Evolutionary conservation across 2,113 vertebrate species (phyloP).

Genomic region (Myanophis thanlyinensis): DNA sequence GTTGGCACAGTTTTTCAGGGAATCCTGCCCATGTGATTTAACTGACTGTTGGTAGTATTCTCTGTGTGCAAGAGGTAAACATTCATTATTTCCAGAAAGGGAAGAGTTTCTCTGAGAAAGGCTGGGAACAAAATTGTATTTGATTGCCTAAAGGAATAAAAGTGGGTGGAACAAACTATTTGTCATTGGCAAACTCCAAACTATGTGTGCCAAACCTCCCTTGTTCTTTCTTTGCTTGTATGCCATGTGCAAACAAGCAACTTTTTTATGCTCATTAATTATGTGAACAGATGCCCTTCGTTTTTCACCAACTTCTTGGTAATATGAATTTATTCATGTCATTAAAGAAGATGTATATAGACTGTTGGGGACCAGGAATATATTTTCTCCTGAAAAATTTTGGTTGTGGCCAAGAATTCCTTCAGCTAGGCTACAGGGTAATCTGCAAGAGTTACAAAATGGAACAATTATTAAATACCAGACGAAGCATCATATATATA

Average conservation of each 20-base stretch:
- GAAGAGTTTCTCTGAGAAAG: neutral
- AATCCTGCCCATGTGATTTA: conserved; percentile 1
- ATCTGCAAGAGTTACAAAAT: neutral
- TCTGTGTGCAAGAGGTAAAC: neutral
- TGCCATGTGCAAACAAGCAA: neutral
- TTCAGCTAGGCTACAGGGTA: neutral
- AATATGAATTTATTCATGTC: neutral
- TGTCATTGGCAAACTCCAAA: neutral
- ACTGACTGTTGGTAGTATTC: neutral
- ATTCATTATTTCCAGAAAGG: neutral
- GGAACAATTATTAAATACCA: neutral
- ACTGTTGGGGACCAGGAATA: neutral
- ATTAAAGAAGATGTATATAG: neutral
- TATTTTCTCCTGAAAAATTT: neutral
- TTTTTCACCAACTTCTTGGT: neutral
- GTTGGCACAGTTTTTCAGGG: conserved; percentile 7
- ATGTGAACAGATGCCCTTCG: no score
- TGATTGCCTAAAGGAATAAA: neutral
- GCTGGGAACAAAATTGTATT: neutral
- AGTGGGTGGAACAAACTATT: neutral
- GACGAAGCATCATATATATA: neutral
- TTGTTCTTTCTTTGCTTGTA: neutral
- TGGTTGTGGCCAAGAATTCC: neutral
- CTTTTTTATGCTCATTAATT: neutral
- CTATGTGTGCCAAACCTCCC: neutral